Base-by-base conservation (phyloP, 2,888 invertebrate genomes). In the Dicyrtoma fusca region DNA sequence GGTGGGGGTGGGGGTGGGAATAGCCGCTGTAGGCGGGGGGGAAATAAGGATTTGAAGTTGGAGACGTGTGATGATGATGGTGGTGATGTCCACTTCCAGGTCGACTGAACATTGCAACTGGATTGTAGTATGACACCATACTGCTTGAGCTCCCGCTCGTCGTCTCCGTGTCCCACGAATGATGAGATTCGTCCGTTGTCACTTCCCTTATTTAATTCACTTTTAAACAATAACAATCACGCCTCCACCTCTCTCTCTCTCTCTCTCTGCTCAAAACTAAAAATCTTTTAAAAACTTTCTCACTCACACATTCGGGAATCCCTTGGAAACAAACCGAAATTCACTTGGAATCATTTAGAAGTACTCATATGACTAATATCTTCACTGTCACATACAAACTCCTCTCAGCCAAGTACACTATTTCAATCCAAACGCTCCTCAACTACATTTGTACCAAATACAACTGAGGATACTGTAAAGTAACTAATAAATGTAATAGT, bases 101-200 rank as follows among this genome's bases (percentile, higher is more conserved):
- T 74, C 79, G 69, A 75, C 76, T 71, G 72, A 79, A 78, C 79
- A 79, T 79, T 74, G 79, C 74, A 69, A 74, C 73, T 69, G 76
- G 77, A 69, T 75, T 78, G 75, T 79, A 79, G 74, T 77, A 79
- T 64, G 80, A 79, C 69, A 79, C 79, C 79, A 79, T 79, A 68
- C 64, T 64, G 66, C 55, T 25, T 11, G 69, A 61, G 45, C 59
- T 59, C 47, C 34, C 57, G 45, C 42, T 57, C 45, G 49, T 62
- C 44, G 21, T 59, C 55, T 47, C 55, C 55, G 53, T 23, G 44
- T 19, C 45, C 26, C 47, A 61, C 42, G 19, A 34, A 62, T 62
- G 44, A 21, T 44, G 69, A 57, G 34, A 59, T 55, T 63, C 19
- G 17, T 49, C 26, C 51, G 23, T 65, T 3, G 26, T 65, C 53